A percentile compares a stretch with the other conserved stretches of the same genome.
These are phyloP conservation scores for Drosophila bipectinata DNA, from an alignment of 1,140 invertebrate species.

Conservation along the genomic window DNA sequence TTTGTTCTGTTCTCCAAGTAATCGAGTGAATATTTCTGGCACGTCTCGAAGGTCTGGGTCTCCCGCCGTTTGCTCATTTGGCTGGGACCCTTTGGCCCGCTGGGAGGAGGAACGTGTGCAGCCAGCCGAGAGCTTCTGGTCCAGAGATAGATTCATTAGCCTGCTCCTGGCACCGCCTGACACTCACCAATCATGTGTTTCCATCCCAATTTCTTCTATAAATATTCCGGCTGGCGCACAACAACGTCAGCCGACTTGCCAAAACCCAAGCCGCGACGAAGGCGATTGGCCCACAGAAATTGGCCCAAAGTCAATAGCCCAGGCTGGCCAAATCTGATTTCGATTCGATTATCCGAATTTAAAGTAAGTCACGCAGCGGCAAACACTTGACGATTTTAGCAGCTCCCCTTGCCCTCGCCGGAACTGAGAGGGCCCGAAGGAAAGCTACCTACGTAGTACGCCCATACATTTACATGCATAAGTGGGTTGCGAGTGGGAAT, in stretches of 20 bases:
- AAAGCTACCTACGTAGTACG: background rate
- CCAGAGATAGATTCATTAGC: slow-evolving; percentile 21
- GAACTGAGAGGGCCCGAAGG: slow-evolving; percentile 6
- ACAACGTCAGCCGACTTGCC: slow-evolving; percentile 49
- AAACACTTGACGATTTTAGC: slow-evolving; percentile 66
- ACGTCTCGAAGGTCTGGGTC: slow-evolving; percentile 13
- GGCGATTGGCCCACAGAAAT: slow-evolving; percentile 25
- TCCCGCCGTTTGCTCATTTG: slow-evolving; percentile 3
- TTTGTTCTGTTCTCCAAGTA: slow-evolving; percentile 1
- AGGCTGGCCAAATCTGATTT: slow-evolving; percentile 65
- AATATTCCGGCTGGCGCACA: slow-evolving; percentile 28
- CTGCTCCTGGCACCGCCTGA: slow-evolving; percentile 27
- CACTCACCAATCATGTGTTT: slow-evolving; percentile 1
- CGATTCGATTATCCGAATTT: slow-evolving; percentile 73
- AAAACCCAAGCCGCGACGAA: slow-evolving; percentile 42
- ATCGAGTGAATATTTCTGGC: slow-evolving; percentile 21
- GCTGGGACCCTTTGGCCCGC: slow-evolving; percentile 13
- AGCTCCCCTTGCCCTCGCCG: slow-evolving; percentile 23
- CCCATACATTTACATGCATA: slow-evolving; percentile 14
- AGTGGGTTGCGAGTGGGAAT: slow-evolving; percentile 51
- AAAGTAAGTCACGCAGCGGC: slow-evolving; percentile 77
- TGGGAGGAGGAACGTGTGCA: slow-evolving; percentile 37
- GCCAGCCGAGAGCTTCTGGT: background rate
- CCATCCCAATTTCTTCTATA: slow-evolving; percentile 42
- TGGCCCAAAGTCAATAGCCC: slow-evolving; percentile 37